Evolutionary conservation across 2,113 vertebrate species (phyloP).

Genomic region (Oreochromis tanganicae): DNA sequence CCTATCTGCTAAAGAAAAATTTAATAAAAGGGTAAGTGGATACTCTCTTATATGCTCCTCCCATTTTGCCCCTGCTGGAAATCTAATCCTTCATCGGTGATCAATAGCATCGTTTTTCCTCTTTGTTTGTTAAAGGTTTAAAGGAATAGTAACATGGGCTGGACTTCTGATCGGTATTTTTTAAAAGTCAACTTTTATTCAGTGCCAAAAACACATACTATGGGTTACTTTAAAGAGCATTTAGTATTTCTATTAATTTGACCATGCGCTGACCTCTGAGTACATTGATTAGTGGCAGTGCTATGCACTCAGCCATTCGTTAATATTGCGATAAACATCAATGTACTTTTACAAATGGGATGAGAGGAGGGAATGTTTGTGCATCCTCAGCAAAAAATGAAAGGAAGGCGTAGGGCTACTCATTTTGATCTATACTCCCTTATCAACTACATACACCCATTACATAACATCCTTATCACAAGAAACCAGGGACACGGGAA

Average conservation of each 20-base stretch:
- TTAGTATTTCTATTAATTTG: not conserved
- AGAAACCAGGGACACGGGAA: conserved; percentile 37
- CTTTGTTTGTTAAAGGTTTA: conserved; percentile 26
- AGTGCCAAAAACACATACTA: not conserved
- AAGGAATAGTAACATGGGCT: not conserved
- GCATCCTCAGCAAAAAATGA: conserved; percentile 41
- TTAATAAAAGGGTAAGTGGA: not conserved
- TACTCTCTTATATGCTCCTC: conserved; percentile 41
- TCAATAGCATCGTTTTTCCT: conserved; percentile 53
- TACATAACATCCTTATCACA: conserved; percentile 41
- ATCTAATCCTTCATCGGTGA: conserved; percentile 39
- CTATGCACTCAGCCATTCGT: not conserved
- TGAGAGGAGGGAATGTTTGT: conserved; percentile 6
- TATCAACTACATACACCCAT: not conserved
- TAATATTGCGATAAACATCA: conserved; percentile 1
- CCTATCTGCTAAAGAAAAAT: not conserved
- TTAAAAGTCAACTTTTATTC: not conserved
- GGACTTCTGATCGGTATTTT: not conserved
- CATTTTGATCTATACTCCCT: conserved; percentile 26
- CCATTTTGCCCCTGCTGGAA: conserved; percentile 34
- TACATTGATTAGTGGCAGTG: not conserved
- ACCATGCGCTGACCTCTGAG: not conserved
- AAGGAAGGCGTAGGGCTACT: not conserved
- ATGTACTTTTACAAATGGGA: not conserved
- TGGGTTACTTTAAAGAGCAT: not conserved